phyloP scores from a whole-genome alignment of 2,797 vertebrate genomes.

The Tamandua tetradactyla region DNA sequence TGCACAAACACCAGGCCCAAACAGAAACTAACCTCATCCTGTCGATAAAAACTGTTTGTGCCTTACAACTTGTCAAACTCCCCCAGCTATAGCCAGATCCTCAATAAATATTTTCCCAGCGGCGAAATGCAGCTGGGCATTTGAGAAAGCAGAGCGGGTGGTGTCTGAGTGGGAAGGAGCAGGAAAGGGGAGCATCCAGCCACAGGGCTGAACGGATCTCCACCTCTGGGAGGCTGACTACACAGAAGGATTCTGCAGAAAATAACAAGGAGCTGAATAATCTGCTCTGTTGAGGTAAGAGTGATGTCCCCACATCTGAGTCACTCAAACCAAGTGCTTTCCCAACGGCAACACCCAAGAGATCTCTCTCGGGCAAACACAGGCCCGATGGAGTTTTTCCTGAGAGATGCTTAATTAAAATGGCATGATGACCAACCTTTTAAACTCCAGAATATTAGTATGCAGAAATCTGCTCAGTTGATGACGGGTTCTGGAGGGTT shows the following conservation, averaged over 20 bases:
- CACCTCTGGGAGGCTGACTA: neutral
- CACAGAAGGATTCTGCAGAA: neutral
- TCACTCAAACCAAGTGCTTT: neutral
- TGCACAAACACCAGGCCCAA: conserved; percentile 67
- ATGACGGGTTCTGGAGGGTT: neutral
- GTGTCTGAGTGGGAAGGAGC: neutral
- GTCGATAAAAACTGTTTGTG: conserved; percentile 72
- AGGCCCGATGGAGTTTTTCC: neutral
- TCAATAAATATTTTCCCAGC: conserved; percentile 16
- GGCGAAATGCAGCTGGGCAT: neutral
- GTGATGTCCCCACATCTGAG: neutral
- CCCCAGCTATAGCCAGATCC: conserved; percentile 1
- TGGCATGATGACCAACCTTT: neutral
- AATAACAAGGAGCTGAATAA: neutral
- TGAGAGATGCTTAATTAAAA: neutral
- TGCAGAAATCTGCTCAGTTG: neutral
- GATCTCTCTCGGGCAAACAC: neutral
- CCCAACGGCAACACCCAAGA: neutral
- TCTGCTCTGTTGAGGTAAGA: neutral
- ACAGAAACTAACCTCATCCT: conserved; percentile 76
- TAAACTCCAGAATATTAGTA: neutral
- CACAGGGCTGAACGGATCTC: neutral
- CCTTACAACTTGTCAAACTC: neutral
- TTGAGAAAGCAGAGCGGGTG: neutral
- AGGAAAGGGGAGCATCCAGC: neutral